Evolutionary conservation across 2,113 vertebrate genomes (phyloP).

Genomic region (Protomyctophum bolini): DNA sequence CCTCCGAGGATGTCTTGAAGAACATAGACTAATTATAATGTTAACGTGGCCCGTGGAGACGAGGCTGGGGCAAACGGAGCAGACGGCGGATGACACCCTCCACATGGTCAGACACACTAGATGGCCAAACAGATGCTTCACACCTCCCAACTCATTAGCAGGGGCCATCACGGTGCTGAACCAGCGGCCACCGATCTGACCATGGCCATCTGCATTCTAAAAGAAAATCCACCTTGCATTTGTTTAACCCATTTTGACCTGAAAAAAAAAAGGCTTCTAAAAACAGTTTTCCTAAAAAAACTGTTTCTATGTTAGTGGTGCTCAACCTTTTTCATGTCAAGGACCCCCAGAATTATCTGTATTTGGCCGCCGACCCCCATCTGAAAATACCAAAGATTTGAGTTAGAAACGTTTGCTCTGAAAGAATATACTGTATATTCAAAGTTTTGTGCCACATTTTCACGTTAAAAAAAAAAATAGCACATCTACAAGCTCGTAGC

Average conservation of each 20-base stretch:
- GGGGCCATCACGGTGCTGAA: slow-evolving; percentile 57
- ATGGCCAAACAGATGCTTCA: slow-evolving; percentile 73
- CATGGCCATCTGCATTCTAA: slow-evolving; percentile 66
- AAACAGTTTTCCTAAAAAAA: no score
- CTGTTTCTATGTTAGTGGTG: no score
- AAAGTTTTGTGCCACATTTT: no score
- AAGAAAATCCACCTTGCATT: slow-evolving; percentile 20
- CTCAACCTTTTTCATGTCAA: no score
- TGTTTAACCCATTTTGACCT: background rate
- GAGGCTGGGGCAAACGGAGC: slow-evolving; percentile 38
- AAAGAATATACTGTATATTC: no score
- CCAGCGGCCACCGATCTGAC: slow-evolving; percentile 55
- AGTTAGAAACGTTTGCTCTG: no score
- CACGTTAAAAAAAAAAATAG: no score
- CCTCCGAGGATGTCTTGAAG: slow-evolving; percentile 33
- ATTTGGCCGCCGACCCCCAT: no score
- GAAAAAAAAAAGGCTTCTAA: no score
- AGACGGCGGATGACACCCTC: slow-evolving; percentile 61
- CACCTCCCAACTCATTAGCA: slow-evolving; percentile 71
- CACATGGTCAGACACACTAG: slow-evolving; percentile 68
- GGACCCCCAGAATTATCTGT: no score
- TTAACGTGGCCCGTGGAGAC: slow-evolving; percentile 39
- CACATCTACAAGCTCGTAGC: no score
- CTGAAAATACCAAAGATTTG: no score
- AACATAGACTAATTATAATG: slow-evolving; percentile 52